A percentile compares a stretch with the other conserved stretches of the same genome.
Evolutionary conservation across 2,113 vertebrate species (phyloP).

Genomic region (Trichomycterus rosablanca): DNA sequence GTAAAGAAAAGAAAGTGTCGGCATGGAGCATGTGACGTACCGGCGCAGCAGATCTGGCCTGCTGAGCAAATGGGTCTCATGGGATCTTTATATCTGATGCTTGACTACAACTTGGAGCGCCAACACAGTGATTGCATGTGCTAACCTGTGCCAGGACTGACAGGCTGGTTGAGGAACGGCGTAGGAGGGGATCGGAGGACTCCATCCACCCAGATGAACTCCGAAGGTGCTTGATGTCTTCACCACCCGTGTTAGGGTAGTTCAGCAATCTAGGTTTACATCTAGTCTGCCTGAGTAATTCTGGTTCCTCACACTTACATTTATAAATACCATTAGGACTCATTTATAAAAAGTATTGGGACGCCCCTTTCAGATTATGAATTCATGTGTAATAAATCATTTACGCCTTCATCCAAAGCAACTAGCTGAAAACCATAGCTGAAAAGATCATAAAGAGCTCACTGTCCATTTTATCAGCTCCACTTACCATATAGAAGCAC

Average conservation of each 20-base stretch:
- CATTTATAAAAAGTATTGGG: too few relatives aligned
- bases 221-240: slow-evolving; percentile 28
- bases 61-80: slow-evolving; percentile 60
- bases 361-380: too few relatives aligned
- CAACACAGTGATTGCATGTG: slow-evolving; percentile 54
- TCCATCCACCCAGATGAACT: slow-evolving; percentile 38
- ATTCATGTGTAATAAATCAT: too few relatives aligned
- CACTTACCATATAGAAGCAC: too few relatives aligned
- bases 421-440: too few relatives aligned
- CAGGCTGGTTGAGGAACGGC: slow-evolving; percentile 61
- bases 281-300: too few relatives aligned
- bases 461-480: too few relatives aligned
- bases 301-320: too few relatives aligned
- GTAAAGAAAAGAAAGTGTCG: slow-evolving; percentile 60
- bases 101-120: slow-evolving; percentile 66
- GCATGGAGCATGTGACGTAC: slow-evolving; percentile 68
- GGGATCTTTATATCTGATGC: slow-evolving; percentile 72
- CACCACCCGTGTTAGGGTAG: slow-evolving; percentile 17
- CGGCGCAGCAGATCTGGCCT: slow-evolving; percentile 54
- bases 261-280: too few relatives aligned
- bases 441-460: too few relatives aligned
- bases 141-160: slow-evolving; percentile 59
- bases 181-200: slow-evolving; percentile 47
- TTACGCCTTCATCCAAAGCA: too few relatives aligned
- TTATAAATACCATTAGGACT: too few relatives aligned